Evolutionary conservation across 2,113 vertebrate species (phyloP).

Genomic region (Dissostichus mawsoni): DNA sequence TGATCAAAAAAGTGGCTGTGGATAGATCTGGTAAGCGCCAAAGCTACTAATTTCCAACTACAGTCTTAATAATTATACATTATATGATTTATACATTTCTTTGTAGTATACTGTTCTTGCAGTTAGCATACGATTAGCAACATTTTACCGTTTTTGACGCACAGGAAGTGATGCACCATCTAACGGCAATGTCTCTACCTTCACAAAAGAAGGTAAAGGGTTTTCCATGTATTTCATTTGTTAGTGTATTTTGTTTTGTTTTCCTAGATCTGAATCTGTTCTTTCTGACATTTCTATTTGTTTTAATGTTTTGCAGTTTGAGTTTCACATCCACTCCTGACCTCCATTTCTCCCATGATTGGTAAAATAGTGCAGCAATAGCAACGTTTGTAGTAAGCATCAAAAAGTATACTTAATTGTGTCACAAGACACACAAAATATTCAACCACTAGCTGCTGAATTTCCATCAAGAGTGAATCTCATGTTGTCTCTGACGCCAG

Average conservation of each 20-base stretch:
- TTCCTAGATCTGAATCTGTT: not conserved
- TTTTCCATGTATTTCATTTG: not conserved
- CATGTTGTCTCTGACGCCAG: slow-evolving; percentile 27
- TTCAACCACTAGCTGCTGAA: not conserved
- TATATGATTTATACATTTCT: not conserved
- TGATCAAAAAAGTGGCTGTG: no score
- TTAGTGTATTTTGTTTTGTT: not conserved
- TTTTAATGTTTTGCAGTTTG: slow-evolving; percentile 9
- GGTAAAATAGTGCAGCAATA: not conserved
- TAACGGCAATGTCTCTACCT: not conserved
- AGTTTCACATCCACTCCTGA: not conserved
- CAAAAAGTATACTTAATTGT: not conserved
- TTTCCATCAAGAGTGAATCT: slow-evolving; percentile 17
- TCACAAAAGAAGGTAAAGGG: not conserved
- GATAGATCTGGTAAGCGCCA: no score
- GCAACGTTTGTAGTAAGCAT: not conserved
- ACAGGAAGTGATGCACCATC: not conserved
- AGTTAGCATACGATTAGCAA: no score
- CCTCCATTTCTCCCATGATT: not conserved
- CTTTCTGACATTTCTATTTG: not conserved
- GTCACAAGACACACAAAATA: not conserved
- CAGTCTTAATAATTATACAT: no score
- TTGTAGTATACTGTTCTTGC: not conserved
- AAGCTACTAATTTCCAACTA: no score
- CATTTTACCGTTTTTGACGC: not conserved